A percentile compares a stretch with the other conserved stretches of the same genome.
Evolutionary conservation across 1,140 invertebrate species (phyloP).

Genomic region (Stratiolaelaps scimitus): DNA sequence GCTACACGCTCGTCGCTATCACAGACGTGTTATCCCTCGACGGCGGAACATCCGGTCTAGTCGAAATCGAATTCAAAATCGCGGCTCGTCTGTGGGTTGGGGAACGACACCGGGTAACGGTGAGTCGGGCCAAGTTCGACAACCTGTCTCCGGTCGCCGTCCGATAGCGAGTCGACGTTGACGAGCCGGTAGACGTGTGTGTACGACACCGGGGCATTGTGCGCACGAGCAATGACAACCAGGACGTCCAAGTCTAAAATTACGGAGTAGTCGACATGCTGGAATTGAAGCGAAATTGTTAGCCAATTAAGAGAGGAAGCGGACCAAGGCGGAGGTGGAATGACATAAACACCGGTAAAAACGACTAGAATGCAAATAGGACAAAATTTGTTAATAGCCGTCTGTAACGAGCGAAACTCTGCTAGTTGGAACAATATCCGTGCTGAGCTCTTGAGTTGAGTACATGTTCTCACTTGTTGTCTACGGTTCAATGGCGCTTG

Average conservation of each 20-base stretch:
- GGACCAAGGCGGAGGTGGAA: too few species aligned
- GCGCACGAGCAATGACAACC: background rate
- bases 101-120: background rate
- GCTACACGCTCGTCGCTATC: too few species aligned
- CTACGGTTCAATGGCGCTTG: too few species aligned
- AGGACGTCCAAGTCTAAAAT: constrained; percentile 8
- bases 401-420: too few species aligned
- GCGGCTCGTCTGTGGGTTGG: background rate
- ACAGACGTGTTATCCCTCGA: too few species aligned
- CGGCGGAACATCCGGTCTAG: too few species aligned
- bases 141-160: background rate
- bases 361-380: too few species aligned
- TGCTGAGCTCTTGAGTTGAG: too few species aligned
- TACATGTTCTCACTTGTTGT: too few species aligned
- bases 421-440: too few species aligned
- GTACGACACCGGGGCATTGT: background rate
- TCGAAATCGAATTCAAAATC: constrained; percentile 1
- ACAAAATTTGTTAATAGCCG: too few species aligned
- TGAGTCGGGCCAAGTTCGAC: background rate
- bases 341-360: too few species aligned
- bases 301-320: background rate
- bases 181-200: constrained; percentile 7
- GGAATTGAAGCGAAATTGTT: background rate
- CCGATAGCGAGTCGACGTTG: background rate
- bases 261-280: background rate